Evolutionary conservation across 1,140 invertebrate species (phyloP).

Genomic region (Delia radicum): DNA sequence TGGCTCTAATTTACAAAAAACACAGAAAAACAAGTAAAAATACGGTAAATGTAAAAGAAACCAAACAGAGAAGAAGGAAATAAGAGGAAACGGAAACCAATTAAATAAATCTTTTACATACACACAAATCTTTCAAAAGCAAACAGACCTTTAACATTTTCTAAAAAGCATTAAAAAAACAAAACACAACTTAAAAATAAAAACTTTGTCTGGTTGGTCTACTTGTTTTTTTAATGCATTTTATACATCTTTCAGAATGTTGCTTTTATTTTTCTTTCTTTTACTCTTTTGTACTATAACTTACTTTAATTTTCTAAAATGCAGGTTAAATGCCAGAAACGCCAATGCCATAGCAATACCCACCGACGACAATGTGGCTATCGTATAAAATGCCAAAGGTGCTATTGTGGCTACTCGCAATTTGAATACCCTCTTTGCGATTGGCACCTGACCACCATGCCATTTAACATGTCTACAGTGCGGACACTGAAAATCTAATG

Average conservation of each 20-base stretch:
- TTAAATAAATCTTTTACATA: background rate
- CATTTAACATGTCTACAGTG: constrained; percentile 71
- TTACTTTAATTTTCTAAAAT: constrained; percentile 83
- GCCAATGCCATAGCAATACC: constrained; percentile 76
- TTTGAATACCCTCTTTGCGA: constrained; percentile 72
- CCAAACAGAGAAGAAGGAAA: background rate
- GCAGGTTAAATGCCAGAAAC: constrained; percentile 84
- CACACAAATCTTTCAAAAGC: background rate
- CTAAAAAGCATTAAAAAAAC: too few relatives aligned
- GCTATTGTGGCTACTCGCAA: constrained; percentile 72
- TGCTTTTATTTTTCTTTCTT: background rate
- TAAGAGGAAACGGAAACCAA: constrained; percentile 26
- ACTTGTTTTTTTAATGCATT: background rate
- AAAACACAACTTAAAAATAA: background rate
- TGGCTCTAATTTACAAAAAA: constrained; percentile 58
- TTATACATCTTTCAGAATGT: background rate
- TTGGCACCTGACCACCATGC: constrained; percentile 74
- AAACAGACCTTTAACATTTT: background rate
- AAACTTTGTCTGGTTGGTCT: background rate
- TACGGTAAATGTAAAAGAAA: constrained; percentile 19
- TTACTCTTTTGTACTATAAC: constrained; percentile 35
- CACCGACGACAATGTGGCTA: constrained; percentile 69
- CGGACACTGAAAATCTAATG: constrained; percentile 70
- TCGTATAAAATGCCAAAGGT: constrained; percentile 69
- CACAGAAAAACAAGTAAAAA: constrained; percentile 24